A percentile compares a stretch with the other conserved stretches of the same genome.
These are phyloP conservation scores for Melanostoma scalare DNA, from an alignment of 2,888 invertebrate genomes.

Conservation along the genomic window DNA sequence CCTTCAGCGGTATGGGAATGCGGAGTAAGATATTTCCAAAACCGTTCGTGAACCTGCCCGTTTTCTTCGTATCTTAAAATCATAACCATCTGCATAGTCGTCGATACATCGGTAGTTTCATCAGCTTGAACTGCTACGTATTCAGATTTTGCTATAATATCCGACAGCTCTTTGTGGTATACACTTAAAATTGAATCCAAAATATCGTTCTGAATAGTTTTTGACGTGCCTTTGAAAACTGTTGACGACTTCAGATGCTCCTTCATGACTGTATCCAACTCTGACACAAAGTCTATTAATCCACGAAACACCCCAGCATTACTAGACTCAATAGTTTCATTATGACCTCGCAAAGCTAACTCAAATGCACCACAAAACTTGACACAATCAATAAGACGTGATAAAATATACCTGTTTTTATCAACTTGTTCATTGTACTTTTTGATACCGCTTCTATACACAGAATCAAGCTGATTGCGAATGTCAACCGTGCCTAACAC, in stretches of 20 bases:
- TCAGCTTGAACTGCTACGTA: too few species aligned
- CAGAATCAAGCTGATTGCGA: constrained; percentile 17
- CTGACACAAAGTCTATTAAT: neutral
- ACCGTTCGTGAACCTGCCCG: neutral
- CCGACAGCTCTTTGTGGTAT: too few species aligned
- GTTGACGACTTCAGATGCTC: neutral
- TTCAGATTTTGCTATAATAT: too few species aligned
- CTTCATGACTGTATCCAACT: neutral
- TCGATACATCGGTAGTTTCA: neutral
- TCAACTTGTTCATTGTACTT: neutral
- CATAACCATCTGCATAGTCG: too few species aligned
- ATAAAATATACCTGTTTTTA: constrained; percentile 20
- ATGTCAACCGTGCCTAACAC: constrained; percentile 16
- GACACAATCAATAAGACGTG: constrained; percentile 18
- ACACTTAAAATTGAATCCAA: constrained; percentile 2
- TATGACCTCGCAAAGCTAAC: constrained; percentile 6
- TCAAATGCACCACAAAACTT: constrained; percentile 32
- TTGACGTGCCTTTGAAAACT: neutral
- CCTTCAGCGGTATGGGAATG: constrained; percentile 10
- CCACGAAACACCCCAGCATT: constrained; percentile 1
- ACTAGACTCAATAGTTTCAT: constrained; percentile 4
- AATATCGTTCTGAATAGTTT: constrained; percentile 17
- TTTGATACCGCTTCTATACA: constrained; percentile 9
- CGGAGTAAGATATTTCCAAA: constrained; percentile 4
- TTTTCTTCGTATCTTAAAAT: constrained; percentile 6